Evolutionary conservation across 2,797 vertebrate species (phyloP).

Genomic region (Notoglanidium macrostoma): DNA sequence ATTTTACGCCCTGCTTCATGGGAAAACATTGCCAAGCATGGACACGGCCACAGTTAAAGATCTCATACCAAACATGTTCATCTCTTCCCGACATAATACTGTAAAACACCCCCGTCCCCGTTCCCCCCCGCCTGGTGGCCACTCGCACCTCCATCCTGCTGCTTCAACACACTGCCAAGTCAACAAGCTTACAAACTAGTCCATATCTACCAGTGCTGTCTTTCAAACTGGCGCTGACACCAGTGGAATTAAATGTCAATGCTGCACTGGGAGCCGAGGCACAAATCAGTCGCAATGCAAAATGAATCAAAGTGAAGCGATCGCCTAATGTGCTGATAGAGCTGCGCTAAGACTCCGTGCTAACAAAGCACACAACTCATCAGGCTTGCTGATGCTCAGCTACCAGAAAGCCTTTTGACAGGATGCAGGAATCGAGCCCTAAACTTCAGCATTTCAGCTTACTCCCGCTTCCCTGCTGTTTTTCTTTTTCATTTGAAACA

Average conservation of each 20-base stretch:
- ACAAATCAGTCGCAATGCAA: constrained; percentile 45
- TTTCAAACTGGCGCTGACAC: constrained; percentile 36
- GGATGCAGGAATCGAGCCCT: not conserved
- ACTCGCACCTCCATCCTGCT: not conserved
- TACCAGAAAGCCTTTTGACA: not conserved
- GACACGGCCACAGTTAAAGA: not conserved
- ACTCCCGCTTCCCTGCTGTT: not conserved
- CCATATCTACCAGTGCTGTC: constrained; percentile 27
- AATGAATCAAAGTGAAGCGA: constrained; percentile 48
- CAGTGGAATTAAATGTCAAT: constrained; percentile 40
- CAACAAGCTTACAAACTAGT: constrained; percentile 25
- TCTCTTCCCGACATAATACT: not conserved
- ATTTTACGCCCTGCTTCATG: not conserved
- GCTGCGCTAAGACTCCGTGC: constrained; percentile 15
- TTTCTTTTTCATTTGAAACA: not conserved
- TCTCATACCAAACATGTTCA: constrained; percentile 20
- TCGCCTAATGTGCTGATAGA: constrained; percentile 49
- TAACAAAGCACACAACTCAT: constrained; percentile 40
- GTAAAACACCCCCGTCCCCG: not conserved
- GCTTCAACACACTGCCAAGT: not conserved
- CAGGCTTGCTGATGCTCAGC: constrained; percentile 38
- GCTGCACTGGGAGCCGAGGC: not conserved
- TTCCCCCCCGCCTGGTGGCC: too few species aligned
- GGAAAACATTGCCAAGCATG: constrained; percentile 30
- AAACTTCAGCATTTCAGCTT: constrained; percentile 22